A percentile compares a stretch with the other conserved stretches of the same genome.
Evolutionary conservation across 2,797 vertebrate species (phyloP).

Genomic region (Stomatorhinus walkeri): DNA sequence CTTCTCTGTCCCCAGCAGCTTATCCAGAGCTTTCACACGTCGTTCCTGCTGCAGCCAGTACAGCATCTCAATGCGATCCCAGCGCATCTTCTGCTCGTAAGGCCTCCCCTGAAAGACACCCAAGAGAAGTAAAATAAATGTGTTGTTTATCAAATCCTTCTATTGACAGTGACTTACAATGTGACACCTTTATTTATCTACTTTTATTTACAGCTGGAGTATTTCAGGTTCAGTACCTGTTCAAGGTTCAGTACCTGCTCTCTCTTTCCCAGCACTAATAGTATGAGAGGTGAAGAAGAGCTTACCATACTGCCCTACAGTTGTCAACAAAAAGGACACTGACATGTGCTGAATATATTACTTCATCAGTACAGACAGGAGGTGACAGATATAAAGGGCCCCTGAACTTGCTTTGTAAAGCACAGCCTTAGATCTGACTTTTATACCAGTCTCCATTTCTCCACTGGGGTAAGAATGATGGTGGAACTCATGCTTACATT

Average conservation of each 20-base stretch:
- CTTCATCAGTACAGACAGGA: background rate
- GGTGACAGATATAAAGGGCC: background rate
- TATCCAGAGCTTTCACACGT: conserved; percentile 32
- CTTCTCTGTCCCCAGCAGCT: conserved; percentile 6
- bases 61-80: conserved; percentile 64
- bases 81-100: conserved; percentile 62
- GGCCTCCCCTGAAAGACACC: conserved; percentile 45
- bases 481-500: conserved; percentile 36
- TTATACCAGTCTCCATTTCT: background rate
- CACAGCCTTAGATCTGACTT: background rate
- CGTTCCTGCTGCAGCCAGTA: conserved; percentile 64
- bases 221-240: background rate
- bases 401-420: background rate
- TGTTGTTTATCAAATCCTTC: background rate
- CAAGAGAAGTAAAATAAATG: background rate
- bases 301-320: background rate
- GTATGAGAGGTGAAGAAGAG: background rate
- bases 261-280: background rate
- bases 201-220: background rate
- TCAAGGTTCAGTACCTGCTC: background rate
- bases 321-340: background rate
- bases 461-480: background rate
- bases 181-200: background rate
- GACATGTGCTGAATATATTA: background rate
- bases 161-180: background rate